Evolutionary conservation across 2,113 vertebrate species (phyloP).

Genomic region (Pollimyrus isidori): DNA sequence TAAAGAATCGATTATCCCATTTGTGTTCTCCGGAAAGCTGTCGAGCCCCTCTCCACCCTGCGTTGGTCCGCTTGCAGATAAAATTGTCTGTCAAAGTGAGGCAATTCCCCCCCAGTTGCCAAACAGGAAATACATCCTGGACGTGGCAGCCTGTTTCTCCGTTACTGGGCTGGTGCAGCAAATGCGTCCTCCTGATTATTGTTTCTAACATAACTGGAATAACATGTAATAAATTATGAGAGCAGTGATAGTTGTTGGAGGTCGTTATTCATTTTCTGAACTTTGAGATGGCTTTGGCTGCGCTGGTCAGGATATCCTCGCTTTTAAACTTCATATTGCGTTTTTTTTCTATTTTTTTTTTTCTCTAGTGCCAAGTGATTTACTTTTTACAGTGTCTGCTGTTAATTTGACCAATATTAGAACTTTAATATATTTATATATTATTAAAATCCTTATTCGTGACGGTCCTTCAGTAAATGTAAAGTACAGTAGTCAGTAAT

Average conservation of each 20-base stretch:
- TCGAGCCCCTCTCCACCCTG: neutral
- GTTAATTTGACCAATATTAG: neutral
- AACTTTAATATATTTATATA: neutral
- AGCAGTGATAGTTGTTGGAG: neutral
- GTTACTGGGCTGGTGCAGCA: neutral
- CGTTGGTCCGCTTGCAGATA: neutral
- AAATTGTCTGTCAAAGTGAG: neutral
- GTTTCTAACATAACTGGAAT: neutral
- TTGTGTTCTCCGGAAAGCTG: conserved; percentile 5
- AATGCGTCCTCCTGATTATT: neutral
- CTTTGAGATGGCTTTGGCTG: neutral
- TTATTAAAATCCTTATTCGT: neutral
- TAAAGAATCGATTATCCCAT: neutral
- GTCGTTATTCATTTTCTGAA: neutral
- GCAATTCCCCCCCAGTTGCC: neutral
- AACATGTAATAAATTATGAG: neutral
- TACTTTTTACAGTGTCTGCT: neutral
- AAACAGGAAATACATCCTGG: neutral
- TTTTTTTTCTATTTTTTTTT: neutral
- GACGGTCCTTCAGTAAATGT: neutral
- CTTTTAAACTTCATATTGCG: neutral
- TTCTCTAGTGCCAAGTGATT: neutral
- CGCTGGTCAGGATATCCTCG: neutral
- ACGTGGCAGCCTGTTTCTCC: neutral
- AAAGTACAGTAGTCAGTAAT: neutral